Conservation (phyloP, 37 sponge, comb jelly and placozoan species). For the Cliona cf. orientalis region DNA sequence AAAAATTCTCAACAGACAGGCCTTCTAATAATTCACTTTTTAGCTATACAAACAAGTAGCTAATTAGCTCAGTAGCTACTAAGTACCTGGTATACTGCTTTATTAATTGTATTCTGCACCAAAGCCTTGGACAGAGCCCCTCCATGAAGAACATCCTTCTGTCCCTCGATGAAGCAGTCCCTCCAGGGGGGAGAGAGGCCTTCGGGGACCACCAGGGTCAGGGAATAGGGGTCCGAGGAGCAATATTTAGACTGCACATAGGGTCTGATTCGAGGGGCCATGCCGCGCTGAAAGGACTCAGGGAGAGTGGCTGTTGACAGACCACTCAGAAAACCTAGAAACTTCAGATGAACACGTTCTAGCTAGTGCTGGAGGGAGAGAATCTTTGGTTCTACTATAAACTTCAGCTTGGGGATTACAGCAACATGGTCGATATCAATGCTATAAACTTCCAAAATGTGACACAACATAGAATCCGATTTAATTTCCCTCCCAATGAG, state of each 20-base stretch:
- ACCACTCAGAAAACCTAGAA: slow-evolving; percentile 66
- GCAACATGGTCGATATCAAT: too few relatives aligned
- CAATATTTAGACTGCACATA: slow-evolving; percentile 44
- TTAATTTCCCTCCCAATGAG: too few relatives aligned
- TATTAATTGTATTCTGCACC: slow-evolving; percentile 46
- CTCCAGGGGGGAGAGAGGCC: slow-evolving; percentile 71
- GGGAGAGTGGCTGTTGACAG: slow-evolving; percentile 36
- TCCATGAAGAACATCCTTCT: slow-evolving; percentile 59
- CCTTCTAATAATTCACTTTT: too few relatives aligned
- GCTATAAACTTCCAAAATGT: too few relatives aligned
- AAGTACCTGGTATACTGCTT: slow-evolving; percentile 72
- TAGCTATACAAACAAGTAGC: too few relatives aligned
- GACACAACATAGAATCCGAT: too few relatives aligned
- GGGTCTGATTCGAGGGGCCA: slow-evolving; percentile 46
- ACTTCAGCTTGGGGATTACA: too few relatives aligned
- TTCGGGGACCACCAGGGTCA: slow-evolving; percentile 63
- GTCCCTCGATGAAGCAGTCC: slow-evolving; percentile 69
- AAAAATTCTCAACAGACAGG: too few relatives aligned
- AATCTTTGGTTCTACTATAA: too few relatives aligned
- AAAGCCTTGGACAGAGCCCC: slow-evolving; percentile 50
- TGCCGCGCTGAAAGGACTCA: slow-evolving; percentile 34
- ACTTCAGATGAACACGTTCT: too few relatives aligned
- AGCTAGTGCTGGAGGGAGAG: too few relatives aligned
- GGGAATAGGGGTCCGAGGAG: slow-evolving; percentile 66
- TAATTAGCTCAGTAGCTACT: too few relatives aligned